Evolutionary conservation across 2,888 invertebrate species (phyloP).

Genomic region (Plutella xylostella): DNA sequence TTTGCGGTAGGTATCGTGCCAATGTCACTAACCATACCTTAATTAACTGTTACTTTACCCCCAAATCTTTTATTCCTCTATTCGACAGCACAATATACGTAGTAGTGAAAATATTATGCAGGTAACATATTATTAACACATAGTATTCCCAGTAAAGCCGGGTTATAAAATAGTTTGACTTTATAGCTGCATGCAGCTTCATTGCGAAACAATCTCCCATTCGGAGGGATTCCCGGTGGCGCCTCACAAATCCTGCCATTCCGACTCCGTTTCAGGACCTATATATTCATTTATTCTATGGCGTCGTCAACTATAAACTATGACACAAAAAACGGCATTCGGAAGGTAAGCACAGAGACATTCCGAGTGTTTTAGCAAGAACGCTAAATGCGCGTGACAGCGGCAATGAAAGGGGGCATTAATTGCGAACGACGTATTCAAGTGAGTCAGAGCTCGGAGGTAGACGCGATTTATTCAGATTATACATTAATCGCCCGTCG

Average conservation of each 20-base stretch:
- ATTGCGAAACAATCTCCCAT: too few relatives aligned
- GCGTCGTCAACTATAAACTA: neutral
- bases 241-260: too few relatives aligned
- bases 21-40: conserved; percentile 54
- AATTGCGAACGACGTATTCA: conserved; percentile 59
- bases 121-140: too few relatives aligned
- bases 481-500: conserved; percentile 46
- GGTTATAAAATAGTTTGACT: too few relatives aligned
- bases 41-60: too few relatives aligned
- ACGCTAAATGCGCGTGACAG: conserved; percentile 11
- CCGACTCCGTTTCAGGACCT: neutral
- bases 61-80: too few relatives aligned
- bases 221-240: too few relatives aligned
- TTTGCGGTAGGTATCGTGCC: conserved; percentile 64
- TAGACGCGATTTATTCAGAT: conserved; percentile 57
- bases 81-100: too few relatives aligned
- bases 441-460: conserved; percentile 40
- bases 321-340: neutral
- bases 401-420: conserved; percentile 50
- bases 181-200: too few relatives aligned
- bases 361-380: neutral
- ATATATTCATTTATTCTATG: neutral
- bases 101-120: too few relatives aligned
- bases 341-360: too few relatives aligned
- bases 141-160: too few relatives aligned